phyloP scores from a whole-genome alignment of 2,888 invertebrate genomes.

The Toxonevra muliebris region DNA sequence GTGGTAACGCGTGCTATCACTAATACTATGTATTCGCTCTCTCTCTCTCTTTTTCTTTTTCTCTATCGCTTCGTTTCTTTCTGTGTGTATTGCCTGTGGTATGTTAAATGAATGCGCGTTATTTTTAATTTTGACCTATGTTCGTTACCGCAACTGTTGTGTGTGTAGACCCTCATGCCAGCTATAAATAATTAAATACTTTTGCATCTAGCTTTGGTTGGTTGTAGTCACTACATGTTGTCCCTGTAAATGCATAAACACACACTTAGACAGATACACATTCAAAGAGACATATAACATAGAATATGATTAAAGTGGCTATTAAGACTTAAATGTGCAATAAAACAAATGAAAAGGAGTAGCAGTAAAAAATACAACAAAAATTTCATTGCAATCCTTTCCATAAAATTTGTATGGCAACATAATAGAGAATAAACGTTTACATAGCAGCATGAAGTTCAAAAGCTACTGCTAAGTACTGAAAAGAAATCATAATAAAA shows the following conservation, averaged over 20 bases:
- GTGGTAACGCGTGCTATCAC: no score
- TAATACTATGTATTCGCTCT: no score
- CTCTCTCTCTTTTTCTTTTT: no score
- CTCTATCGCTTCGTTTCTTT: no score
- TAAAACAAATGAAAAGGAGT: constrained; percentile 18
- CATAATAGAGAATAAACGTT: neutral
- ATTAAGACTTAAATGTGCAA: constrained; percentile 11
- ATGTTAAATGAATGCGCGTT: constrained; percentile 22
- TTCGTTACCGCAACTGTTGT: neutral
- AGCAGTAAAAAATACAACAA: neutral
- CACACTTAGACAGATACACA: neutral
- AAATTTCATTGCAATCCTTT: neutral
- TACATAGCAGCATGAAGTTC: neutral
- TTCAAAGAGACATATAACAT: no score
- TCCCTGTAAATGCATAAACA: neutral
- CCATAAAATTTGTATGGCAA: neutral
- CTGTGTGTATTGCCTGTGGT: neutral
- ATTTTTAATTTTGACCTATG: constrained; percentile 21
- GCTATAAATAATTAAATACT: constrained; percentile 1
- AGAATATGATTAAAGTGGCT: constrained; percentile 1
- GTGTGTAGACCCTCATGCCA: neutral
- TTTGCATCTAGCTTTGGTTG: neutral
- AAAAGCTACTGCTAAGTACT: neutral
- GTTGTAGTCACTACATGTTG: no score
- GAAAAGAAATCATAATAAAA: neutral